Conservation (phyloP, 2,113 vertebrate genomes). For the Alligator mississippiensis region DNA sequence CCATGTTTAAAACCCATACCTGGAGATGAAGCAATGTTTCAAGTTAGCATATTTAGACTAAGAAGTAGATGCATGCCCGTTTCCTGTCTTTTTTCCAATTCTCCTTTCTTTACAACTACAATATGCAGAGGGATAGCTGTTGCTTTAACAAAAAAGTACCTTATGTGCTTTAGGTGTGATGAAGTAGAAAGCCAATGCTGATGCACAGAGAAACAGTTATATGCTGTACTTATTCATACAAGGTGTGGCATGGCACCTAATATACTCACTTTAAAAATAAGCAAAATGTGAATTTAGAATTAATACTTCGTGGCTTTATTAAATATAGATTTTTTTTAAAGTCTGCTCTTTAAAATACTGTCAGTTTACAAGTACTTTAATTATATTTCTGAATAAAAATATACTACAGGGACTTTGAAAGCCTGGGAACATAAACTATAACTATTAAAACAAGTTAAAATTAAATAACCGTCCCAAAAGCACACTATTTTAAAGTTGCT, state of each 20-base stretch:
- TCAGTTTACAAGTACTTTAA: not conserved
- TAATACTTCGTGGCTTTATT: not conserved
- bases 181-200: not conserved
- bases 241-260: not conserved
- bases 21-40: not conserved
- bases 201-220: not conserved
- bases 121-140: not conserved
- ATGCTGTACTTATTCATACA: not conserved
- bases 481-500: not conserved
- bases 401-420: not conserved
- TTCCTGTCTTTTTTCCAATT: not conserved
- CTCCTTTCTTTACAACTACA: not conserved
- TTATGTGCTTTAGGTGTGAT: too few species aligned
- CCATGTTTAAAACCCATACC: too few species aligned
- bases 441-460: not conserved
- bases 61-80: not conserved
- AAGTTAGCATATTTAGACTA: too few species aligned
- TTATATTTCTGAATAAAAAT: constrained; percentile 1
- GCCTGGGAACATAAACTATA: not conserved
- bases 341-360: constrained; percentile 2
- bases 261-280: not conserved
- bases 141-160: not conserved
- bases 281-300: not conserved
- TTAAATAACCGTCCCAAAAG: not conserved
- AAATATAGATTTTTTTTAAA: not conserved